phyloP scores from a whole-genome alignment of 2,113 vertebrate genomes.

The Syngnathus scovelli region DNA sequence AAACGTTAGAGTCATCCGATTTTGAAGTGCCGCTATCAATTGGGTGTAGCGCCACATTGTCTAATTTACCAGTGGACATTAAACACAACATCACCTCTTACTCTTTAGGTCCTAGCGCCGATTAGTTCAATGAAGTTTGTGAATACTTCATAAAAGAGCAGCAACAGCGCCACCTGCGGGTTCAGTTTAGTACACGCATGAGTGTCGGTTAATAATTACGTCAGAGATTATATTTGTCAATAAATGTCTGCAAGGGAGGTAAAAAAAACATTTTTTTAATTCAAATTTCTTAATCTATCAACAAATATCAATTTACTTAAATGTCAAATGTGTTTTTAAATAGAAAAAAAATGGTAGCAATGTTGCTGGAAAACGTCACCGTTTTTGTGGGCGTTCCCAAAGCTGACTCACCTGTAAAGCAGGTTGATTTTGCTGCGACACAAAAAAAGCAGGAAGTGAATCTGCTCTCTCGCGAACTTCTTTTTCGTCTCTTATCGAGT shows the following conservation, averaged over 20 bases:
- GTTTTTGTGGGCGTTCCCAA: constrained; percentile 22
- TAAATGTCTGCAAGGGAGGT: not conserved
- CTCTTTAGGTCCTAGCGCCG: not conserved
- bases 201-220: no score
- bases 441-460: constrained; percentile 32
- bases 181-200: not conserved
- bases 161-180: not conserved
- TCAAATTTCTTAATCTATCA: not conserved
- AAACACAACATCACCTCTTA: not conserved
- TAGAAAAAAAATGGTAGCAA: no score
- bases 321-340: not conserved
- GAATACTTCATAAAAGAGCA: no score
- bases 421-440: constrained; percentile 42
- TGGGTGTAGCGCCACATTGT: not conserved
- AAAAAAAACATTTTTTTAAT: not conserved
- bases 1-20: not conserved
- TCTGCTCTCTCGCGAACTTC: not conserved
- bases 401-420: constrained; percentile 41
- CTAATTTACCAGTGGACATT: not conserved
- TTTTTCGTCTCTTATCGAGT: not conserved
- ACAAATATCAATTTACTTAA: not conserved
- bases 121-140: accelerated
- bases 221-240: no score
- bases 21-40: not conserved
- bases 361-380: no score